Conservation (phyloP, 2,797 vertebrate species). For the Xenops minutus region DNA sequence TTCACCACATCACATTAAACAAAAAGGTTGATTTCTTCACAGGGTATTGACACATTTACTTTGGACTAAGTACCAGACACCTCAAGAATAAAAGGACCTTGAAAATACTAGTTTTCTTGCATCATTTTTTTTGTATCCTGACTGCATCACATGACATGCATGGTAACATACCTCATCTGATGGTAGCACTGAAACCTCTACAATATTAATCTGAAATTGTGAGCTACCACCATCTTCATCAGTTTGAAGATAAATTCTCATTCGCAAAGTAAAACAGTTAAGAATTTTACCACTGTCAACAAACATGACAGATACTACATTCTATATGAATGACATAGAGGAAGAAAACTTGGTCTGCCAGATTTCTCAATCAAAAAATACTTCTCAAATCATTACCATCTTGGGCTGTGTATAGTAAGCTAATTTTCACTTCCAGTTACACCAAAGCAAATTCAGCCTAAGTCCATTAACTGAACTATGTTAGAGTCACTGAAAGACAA, state of each 20-base stretch:
- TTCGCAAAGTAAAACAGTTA: background rate
- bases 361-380: constrained; percentile 52
- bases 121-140: background rate
- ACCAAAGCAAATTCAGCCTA: background rate
- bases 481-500: background rate
- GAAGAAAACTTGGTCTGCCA: background rate
- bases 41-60: background rate
- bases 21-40: background rate
- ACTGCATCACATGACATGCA: background rate
- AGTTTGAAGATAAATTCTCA: background rate
- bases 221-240: background rate
- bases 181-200: background rate
- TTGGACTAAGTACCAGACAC: background rate
- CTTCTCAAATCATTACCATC: constrained; percentile 5
- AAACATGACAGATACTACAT: constrained; percentile 11
- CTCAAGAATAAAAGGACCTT: background rate
- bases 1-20: background rate
- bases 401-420: background rate
- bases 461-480: background rate
- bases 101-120: background rate
- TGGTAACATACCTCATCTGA: background rate
- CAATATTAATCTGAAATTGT: background rate
- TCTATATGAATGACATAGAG: background rate
- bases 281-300: background rate
- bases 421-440: background rate